Percentiles rank a stretch among this genome's conserved stretches.
phyloP scores from a whole-genome alignment of 2,113 vertebrate species.

The Dermatemys mawii region DNA sequence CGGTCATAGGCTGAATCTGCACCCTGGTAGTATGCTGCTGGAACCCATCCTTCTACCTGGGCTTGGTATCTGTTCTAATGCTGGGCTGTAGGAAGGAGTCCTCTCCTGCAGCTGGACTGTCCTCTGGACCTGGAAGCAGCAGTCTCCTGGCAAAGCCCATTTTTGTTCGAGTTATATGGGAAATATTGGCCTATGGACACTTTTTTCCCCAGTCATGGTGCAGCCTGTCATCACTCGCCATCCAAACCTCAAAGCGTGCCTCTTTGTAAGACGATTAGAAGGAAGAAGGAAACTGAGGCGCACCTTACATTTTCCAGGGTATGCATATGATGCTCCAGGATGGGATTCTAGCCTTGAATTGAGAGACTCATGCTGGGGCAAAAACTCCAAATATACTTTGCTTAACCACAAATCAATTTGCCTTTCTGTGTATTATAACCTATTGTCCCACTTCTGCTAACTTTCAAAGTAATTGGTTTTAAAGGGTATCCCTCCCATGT shows the following conservation, averaged over 20 bases:
- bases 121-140: not conserved
- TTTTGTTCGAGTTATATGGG: not conserved
- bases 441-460: not conserved
- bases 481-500: not conserved
- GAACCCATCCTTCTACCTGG: not conserved
- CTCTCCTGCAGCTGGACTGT: not conserved
- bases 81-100: not conserved
- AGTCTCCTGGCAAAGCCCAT: not conserved
- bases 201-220: not conserved
- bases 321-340: not conserved
- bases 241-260: not conserved
- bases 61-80: not conserved
- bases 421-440: not conserved
- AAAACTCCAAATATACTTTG: constrained; percentile 41
- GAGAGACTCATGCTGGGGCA: not conserved
- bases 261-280: not conserved
- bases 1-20: not conserved
- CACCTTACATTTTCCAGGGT: not conserved
- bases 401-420: constrained; percentile 1
- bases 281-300: not conserved
- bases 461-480: not conserved
- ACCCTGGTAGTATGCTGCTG: not conserved
- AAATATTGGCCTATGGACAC: not conserved
- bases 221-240: not conserved
- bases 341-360: not conserved